A percentile compares a stretch with the other conserved stretches of the same genome.
Conservation (phyloP, 2,113 vertebrate genomes). For the Alosa alosa region DNA sequence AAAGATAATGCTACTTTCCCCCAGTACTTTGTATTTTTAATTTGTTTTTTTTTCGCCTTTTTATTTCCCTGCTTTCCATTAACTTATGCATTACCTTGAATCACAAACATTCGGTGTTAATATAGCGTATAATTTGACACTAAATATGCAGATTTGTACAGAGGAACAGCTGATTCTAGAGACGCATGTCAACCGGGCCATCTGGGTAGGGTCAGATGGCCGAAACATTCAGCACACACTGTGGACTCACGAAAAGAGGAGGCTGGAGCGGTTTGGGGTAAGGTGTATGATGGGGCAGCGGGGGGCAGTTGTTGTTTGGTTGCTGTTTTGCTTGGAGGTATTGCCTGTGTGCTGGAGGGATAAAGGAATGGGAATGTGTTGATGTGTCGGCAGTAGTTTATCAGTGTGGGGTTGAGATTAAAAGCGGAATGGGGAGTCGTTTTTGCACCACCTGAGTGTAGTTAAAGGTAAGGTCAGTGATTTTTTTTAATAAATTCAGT, state of each 20-base stretch:
- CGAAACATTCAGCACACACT: not conserved
- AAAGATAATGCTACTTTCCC: constrained; percentile 25
- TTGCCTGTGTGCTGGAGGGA: not conserved
- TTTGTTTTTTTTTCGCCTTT: too few species aligned
- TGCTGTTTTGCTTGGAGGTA: not conserved
- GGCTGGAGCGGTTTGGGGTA: not conserved
- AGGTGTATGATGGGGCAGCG: not conserved
- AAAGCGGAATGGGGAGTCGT: not conserved
- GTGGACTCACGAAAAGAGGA: not conserved
- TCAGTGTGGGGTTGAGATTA: not conserved
- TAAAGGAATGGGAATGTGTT: not conserved
- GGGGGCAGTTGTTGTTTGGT: not conserved
- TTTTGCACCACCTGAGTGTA: not conserved
- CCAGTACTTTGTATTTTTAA: constrained; percentile 25
- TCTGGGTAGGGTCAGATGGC: constrained; percentile 43
- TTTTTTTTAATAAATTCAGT: not conserved
- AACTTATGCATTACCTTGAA: constrained; percentile 54
- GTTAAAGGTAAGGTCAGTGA: constrained; percentile 11
- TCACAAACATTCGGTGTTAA: constrained; percentile 45
- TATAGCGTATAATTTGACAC: constrained; percentile 52
- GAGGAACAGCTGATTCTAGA: constrained; percentile 42
- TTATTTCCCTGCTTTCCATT: constrained; percentile 29
- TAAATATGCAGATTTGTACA: constrained; percentile 49
- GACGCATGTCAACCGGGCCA: constrained; percentile 43
- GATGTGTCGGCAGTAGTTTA: not conserved